Evolutionary conservation across 2,113 vertebrate species (phyloP).

Genomic region (Nerophis lumbriciformis): DNA sequence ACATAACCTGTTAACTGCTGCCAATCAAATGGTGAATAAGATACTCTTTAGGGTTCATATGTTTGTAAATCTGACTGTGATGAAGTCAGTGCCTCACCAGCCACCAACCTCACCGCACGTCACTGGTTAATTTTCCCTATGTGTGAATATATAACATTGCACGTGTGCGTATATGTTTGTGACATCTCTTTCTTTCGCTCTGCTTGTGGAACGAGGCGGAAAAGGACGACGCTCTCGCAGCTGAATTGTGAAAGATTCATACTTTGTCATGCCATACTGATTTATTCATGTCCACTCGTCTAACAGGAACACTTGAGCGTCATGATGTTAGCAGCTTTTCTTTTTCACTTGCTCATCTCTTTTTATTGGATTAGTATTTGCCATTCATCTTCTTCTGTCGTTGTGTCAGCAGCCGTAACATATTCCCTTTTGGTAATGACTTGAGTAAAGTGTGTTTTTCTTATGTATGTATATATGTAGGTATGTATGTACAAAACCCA

Average conservation of each 20-base stretch:
- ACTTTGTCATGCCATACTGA: conserved; percentile 7
- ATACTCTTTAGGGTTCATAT: too few relatives aligned
- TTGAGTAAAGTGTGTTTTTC: conserved; percentile 43
- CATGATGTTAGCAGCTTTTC: conserved; percentile 19
- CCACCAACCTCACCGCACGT: too few relatives aligned
- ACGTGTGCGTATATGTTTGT: neutral
- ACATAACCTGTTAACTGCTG: too few relatives aligned
- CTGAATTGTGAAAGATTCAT: conserved; percentile 23
- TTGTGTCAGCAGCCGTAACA: conserved; percentile 45
- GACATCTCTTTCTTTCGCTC: conserved; percentile 12
- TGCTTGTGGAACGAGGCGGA: neutral
- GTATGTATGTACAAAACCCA: too few relatives aligned
- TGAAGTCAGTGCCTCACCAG: too few relatives aligned
- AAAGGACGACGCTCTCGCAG: conserved; percentile 12
- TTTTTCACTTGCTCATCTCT: conserved; percentile 20
- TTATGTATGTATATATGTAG: too few relatives aligned
- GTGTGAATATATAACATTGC: neutral
- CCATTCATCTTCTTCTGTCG: conserved; percentile 36
- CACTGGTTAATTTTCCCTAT: too few relatives aligned
- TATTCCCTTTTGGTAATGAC: conserved; percentile 47
- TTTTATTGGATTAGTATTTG: conserved; percentile 44
- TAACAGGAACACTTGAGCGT: conserved; percentile 7
- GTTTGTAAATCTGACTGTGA: too few relatives aligned
- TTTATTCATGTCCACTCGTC: conserved; percentile 23
- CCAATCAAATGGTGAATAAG: too few relatives aligned